Conservation (phyloP, 2,797 vertebrate genomes). For the Eulemur albifrons region DNA sequence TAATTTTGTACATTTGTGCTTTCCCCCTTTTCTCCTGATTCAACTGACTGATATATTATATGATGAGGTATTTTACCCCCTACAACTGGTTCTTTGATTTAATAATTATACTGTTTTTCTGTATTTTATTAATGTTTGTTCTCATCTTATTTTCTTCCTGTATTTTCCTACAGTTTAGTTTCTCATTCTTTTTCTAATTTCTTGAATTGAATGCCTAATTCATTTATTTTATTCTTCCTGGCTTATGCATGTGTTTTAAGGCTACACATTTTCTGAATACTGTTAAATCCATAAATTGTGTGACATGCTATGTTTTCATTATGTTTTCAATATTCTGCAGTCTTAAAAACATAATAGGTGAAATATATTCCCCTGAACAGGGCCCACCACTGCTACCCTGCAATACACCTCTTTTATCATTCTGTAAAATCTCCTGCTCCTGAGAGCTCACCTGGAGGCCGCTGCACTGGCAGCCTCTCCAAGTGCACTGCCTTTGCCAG, state of each 20-base stretch:
- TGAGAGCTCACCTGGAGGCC: background rate
- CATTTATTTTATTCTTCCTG: constrained; percentile 8
- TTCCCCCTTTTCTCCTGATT: background rate
- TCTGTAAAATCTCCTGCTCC: background rate
- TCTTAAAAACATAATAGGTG: background rate
- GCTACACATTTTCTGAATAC: background rate
- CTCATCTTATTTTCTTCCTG: background rate
- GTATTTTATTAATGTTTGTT: background rate
- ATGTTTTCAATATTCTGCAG: background rate
- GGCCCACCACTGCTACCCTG: background rate
- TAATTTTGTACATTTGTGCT: background rate
- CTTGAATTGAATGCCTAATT: background rate
- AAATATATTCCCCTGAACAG: background rate
- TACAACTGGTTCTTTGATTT: background rate
- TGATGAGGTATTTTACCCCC: background rate
- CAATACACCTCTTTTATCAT: background rate
- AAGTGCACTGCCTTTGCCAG: accelerated
- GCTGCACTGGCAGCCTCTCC: background rate
- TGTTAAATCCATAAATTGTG: background rate
- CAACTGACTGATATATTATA: background rate
- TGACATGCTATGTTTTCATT: background rate
- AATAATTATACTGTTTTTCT: background rate
- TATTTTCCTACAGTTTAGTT: background rate
- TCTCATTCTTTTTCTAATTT: background rate
- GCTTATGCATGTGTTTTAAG: background rate